Evolutionary conservation across 2,888 invertebrate species (phyloP), one percentile per base, ranked within the genome.

Genomic region (Pammene fasciana): DNA sequence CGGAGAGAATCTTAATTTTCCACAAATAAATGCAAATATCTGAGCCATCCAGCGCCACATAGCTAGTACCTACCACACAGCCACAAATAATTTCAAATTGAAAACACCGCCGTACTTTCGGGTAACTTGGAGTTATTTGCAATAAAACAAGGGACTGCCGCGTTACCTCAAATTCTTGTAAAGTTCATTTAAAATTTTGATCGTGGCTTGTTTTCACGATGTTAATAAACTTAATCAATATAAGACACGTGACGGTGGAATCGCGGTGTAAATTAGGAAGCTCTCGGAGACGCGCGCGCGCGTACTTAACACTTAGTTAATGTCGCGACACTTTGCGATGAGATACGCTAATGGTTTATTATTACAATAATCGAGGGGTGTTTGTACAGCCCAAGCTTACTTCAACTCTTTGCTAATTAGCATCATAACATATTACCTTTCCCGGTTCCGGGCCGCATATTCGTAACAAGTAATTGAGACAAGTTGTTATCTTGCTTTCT

Each of bases 1-100:
- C 78, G 77, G 75, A 72, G 76, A 79, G 82, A 83, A 85, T 85
- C 84, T 85, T 86, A 85, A 87, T 85, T 87, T 85, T 78, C 78
- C 75, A 78, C 80, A 76, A 85, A 85, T 87, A 86, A 85, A 86
- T 85, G 82, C 81, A 85, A 86, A 84, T 82, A 82, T 72, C 71
- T 72, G 68, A 64, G 52, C 52, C 57, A 68, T 59, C 64, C 68
- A 74, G 73, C 74, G 70, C 68, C 73, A 70, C 67, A 43, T 62
- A 62, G 26, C 62, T 50, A 62, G 70, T 70, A 72, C 68, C 68
- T 67, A 72, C 68, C 68, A 65, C 61, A 72, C 65, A 67, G 65
- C 66, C 65, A 71, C 57, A 68, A 60, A 70, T 67, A 72, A 74
- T 74, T 73, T 70, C 52, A 72, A 76, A 75, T 74, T 74, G 73